Base-by-base conservation (phyloP, 2,888 invertebrate genomes). In the Scaptomyza cyrtandrae region DNA sequence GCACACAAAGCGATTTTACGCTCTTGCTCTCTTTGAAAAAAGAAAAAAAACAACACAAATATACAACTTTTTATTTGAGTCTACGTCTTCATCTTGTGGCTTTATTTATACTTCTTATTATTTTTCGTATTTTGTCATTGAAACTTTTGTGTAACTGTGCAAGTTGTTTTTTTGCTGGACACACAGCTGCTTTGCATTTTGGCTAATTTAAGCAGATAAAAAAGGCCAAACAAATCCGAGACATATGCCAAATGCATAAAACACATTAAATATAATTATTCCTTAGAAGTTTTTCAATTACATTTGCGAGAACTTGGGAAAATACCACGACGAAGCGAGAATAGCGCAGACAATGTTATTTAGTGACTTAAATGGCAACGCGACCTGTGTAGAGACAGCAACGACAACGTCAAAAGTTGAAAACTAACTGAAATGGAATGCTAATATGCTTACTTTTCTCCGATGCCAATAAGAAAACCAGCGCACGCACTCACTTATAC, bases 361-460 rank as follows among this genome's bases (percentile, higher is more conserved):
- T 48, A 67, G 35, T 33, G 54, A 68, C 24, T 53, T 58, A 52
- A 29, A 31, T 45, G 14, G 19, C 24, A 53, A 31, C 49, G 60
- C 65, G 65, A 57, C 64, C 64, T 39, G 27, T 52, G 6, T 48
- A 31, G 24, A 37, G 48, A 27, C 39, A 27, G 59, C 59, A 68
- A 56, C 80, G 78, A 79, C 81, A 75, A 75, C 86, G 88, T 79
- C 86, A 78, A 80, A 78, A 67, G 88, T 80, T 88, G 72, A 70
- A 88, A 86, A 86, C 83, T 83, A 83, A 86, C 86, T 86, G 82
- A 86, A 86, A 66, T 81, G 79, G 84, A 86, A 83, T 86, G 83
- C 83, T 83, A 80, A 82, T 81, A 75, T 79, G 81, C 85, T 82
- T 68, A 80, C 78, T 78, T 87, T 85, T 80, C 79, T 78, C 81